Percentiles rank a stretch among this genome's conserved stretches.
These are phyloP conservation scores for Lutraria rhynchaena DNA, from an alignment of 1,140 invertebrate genomes.

Conservation along the genomic window DNA sequence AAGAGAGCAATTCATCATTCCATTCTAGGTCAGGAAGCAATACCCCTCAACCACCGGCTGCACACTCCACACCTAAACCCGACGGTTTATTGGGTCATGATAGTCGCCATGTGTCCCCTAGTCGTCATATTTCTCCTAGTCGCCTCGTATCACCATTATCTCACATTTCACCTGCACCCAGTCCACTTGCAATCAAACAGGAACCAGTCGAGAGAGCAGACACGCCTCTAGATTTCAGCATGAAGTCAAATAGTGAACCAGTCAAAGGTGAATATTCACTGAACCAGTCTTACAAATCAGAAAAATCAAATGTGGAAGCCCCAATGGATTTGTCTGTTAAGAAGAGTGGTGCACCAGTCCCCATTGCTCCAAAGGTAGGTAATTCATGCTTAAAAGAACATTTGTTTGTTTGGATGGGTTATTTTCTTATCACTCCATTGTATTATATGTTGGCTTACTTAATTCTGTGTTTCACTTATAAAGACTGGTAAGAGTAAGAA, in stretches of 20 bases:
- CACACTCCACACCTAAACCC: conserved; percentile 66
- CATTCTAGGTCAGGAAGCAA: background rate
- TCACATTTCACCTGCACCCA: conserved; percentile 6
- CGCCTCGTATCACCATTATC: conserved; percentile 37
- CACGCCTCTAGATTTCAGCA: conserved; percentile 90
- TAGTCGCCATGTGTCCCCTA: conserved; percentile 38
- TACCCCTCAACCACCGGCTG: conserved; percentile 62
- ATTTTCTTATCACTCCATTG: no score
- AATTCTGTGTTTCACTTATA: no score
- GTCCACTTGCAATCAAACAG: conserved; percentile 54
- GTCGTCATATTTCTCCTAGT: conserved; percentile 34
- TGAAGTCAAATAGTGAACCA: conserved; percentile 84
- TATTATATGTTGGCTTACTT: no score
- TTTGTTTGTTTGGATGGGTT: no score
- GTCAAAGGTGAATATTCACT: conserved; percentile 16
- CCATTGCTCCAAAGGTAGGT: conserved; percentile 57
- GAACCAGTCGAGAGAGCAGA: conserved; percentile 63
- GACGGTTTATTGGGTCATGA: conserved; percentile 13
- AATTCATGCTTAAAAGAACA: no score
- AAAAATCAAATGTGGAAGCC: conserved; percentile 57
- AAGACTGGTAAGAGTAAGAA: no score
- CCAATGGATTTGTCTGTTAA: conserved; percentile 76
- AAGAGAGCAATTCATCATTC: background rate
- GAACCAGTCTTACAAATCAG: background rate
- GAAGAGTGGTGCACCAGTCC: conserved; percentile 45